Evolutionary conservation across 1,140 invertebrate genomes (phyloP), one percentile per base, ranked within the genome.

Genomic region (Acromyrmex heyeri): DNA sequence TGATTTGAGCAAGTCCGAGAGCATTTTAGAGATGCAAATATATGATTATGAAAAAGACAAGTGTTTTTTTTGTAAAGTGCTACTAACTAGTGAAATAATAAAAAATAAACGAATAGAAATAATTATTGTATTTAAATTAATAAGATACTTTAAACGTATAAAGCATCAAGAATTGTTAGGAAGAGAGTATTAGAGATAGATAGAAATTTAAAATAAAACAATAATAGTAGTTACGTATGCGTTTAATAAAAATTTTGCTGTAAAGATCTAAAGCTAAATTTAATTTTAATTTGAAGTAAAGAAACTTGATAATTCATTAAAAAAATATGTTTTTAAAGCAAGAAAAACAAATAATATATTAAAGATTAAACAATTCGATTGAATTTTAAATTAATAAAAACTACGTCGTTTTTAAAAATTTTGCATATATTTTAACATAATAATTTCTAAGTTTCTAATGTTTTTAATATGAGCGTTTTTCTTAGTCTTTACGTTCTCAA

Each of bases 1-100:
- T 59, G 53, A 72, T 82, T 81, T 72, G 67, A 82, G 78, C 67
- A 59, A 82, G 24, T 67, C 50, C 34, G 62, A 86, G 53, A 67
- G 76, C 62, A 67, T 14, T 30, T 67, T n/a, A 79, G 61, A 85
- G 27, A 67, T 30, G 24, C 14, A 53, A 69, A 14, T 67, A 55
- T 69, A 55, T 69, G 72, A 21, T 18, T 10, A 57, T 73, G 18
- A 14, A 65, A 55, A 65, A 38, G 30, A 24, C 10, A 21, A 6
- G 12, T 34, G 44, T 27, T n/a, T 24, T 57, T 59, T 21, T 38
- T 59, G 38, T 21, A 59, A 76, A 59, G 16, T 55, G 12, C 12
- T 50, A 34, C 2, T 6, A 75, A 34, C 12, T 57, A 34, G 3
- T 65, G n/a, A 75, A 57, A 57, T 18, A 7, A 16, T n/a, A 30